phyloP scores from a whole-genome alignment of 1,140 invertebrate genomes.

The Hycleus phaleratus region DNA sequence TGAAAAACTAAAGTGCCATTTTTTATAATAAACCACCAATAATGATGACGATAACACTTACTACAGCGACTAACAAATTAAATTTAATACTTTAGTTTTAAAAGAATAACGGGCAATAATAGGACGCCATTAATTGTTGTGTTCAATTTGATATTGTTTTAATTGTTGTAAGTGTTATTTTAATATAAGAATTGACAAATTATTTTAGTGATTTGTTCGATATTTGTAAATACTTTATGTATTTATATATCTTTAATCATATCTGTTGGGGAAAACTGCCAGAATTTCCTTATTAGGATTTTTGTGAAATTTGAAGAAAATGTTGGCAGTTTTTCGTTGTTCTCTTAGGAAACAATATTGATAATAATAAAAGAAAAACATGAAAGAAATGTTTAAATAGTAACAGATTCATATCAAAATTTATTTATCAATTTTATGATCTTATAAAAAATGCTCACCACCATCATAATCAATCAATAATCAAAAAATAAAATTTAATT shows the following conservation, averaged over 20 bases:
- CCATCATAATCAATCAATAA: slow-evolving; percentile 1
- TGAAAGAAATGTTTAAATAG: slow-evolving; percentile 1
- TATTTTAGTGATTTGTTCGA: not conserved
- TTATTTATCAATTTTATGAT: slow-evolving; percentile 36
- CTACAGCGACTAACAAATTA: not conserved
- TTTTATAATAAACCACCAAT: not conserved
- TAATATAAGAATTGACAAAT: not conserved
- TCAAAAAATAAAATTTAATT: slow-evolving; percentile 28
- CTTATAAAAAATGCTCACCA: slow-evolving; percentile 14
- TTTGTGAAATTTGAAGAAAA: not conserved
- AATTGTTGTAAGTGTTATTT: slow-evolving; percentile 5
- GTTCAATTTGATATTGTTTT: slow-evolving; percentile 10
- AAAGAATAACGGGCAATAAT: not conserved
- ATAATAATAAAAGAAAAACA: too few relatives aligned
- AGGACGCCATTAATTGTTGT: slow-evolving; percentile 1
- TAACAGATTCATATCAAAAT: slow-evolving; percentile 39
- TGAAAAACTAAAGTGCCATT: slow-evolving; percentile 2
- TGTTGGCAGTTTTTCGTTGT: slow-evolving; percentile 22
- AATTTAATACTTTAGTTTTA: not conserved
- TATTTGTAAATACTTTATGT: slow-evolving; percentile 15
- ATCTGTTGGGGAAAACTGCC: slow-evolving; percentile 25
- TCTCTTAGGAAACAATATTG: slow-evolving; percentile 24
- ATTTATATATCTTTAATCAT: slow-evolving; percentile 25
- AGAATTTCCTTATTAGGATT: slow-evolving; percentile 4
- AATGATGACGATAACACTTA: too few relatives aligned